phyloP scores from a whole-genome alignment of 2,888 invertebrate species.

The Maniola hyperantus region DNA sequence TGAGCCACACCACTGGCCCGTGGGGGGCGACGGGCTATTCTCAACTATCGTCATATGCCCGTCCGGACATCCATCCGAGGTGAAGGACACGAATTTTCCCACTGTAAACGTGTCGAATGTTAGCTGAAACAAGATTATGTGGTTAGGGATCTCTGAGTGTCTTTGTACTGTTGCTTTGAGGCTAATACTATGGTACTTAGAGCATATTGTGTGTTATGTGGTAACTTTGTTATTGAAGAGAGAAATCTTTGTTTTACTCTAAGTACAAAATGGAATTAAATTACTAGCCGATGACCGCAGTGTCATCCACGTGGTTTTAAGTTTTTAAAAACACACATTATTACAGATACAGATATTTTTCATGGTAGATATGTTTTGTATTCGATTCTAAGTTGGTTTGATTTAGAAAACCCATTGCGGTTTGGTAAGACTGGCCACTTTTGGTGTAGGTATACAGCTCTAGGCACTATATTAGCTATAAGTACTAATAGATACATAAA shows the following conservation, averaged over 20 bases:
- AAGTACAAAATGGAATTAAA: no score
- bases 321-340: no score
- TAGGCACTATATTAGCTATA: no score
- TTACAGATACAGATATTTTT: no score
- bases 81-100: conserved; percentile 90
- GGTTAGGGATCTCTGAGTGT: conserved; percentile 24
- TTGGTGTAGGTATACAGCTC: no score
- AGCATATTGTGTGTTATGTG: background rate
- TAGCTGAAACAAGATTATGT: conserved; percentile 82
- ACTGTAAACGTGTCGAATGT: conserved; percentile 93
- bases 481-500: no score
- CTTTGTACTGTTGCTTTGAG: conserved; percentile 15
- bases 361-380: no score
- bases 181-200: background rate
- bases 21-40: conserved; percentile 86
- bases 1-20: conserved; percentile 92
- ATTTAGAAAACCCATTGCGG: no score
- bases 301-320: no score
- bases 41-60: conserved; percentile 92
- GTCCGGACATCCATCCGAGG: conserved; percentile 89
- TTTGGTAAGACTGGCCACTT: no score
- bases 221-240: background rate
- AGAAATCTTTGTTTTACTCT: background rate
- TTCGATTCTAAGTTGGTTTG: no score
- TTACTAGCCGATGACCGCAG: no score